Percentiles rank a stretch among this genome's conserved stretches.
phyloP scores from a whole-genome alignment of 2,797 vertebrate species.

The Naso thynnoides region DNA sequence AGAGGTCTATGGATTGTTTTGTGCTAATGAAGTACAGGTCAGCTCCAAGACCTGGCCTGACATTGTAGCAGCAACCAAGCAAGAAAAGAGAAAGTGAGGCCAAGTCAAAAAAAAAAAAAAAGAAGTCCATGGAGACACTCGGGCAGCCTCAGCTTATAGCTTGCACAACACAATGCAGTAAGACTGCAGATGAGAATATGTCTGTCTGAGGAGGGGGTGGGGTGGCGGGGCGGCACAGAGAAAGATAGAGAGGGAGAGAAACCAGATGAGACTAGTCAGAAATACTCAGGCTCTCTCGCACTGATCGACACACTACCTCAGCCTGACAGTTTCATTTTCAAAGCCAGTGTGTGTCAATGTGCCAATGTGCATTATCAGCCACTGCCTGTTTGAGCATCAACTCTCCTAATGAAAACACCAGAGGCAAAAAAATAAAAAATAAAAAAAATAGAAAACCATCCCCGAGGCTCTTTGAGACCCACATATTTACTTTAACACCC shows the following conservation, averaged over 20 bases:
- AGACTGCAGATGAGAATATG: constrained; percentile 71
- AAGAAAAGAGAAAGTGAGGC: constrained; percentile 29
- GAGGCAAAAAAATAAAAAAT: constrained; percentile 34
- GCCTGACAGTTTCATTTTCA: constrained; percentile 73
- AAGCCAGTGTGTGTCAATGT: constrained; percentile 56
- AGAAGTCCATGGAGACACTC: constrained; percentile 33
- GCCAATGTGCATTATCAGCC: constrained; percentile 60
- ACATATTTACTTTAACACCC: constrained; percentile 49
- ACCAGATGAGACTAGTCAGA: constrained; percentile 71
- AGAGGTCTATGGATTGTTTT: not conserved
- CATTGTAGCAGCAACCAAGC: constrained; percentile 14
- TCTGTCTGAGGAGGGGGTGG: constrained; percentile 35
- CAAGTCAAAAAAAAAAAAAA: constrained; percentile 35
- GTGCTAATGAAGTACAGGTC: constrained; percentile 25
- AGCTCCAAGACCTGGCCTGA: not conserved
- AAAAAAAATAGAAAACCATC: constrained; percentile 33
- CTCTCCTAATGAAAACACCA: constrained; percentile 42
- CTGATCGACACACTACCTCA: constrained; percentile 65
- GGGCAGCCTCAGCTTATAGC: constrained; percentile 41
- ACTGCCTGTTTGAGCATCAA: constrained; percentile 39
- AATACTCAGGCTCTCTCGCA: constrained; percentile 54
- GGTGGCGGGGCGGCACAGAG: constrained; percentile 15
- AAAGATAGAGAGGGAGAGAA: constrained; percentile 63
- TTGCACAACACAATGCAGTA: constrained; percentile 61
- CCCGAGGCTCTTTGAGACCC: constrained; percentile 29